phyloP scores from a whole-genome alignment of 2,113 vertebrate genomes.

The Thinocorus orbignyianus region DNA sequence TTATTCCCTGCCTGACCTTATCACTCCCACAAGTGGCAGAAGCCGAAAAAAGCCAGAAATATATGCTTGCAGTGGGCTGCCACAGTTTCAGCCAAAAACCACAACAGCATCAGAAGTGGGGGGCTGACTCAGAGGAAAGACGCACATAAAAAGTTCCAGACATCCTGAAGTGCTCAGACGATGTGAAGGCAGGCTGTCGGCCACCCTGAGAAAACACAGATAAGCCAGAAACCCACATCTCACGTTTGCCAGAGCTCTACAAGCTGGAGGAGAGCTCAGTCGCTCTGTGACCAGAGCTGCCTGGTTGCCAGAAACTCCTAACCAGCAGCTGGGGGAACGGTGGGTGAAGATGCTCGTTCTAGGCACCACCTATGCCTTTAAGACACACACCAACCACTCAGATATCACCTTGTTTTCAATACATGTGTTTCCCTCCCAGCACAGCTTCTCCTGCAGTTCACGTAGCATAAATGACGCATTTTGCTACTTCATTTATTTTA shows the following conservation, averaged over 20 bases:
- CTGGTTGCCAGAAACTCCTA: background rate
- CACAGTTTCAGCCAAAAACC: background rate
- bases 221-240: background rate
- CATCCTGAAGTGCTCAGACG: constrained; percentile 1
- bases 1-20: constrained; percentile 19
- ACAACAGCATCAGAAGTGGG: background rate
- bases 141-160: background rate
- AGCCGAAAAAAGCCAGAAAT: background rate
- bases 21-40: background rate
- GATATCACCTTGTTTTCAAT: background rate
- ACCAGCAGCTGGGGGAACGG: background rate
- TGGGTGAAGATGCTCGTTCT: background rate
- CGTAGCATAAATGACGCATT: background rate
- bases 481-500: background rate
- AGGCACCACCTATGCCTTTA: background rate
- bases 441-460: background rate
- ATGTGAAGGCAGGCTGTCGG: background rate
- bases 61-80: background rate
- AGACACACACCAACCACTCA: background rate
- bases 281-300: background rate
- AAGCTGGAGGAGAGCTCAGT: background rate
- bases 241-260: background rate
- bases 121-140: background rate
- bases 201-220: constrained; percentile 38
- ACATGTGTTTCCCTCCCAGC: background rate